Conservation (phyloP, 2,113 vertebrate species). For the Sialia sialis region DNA sequence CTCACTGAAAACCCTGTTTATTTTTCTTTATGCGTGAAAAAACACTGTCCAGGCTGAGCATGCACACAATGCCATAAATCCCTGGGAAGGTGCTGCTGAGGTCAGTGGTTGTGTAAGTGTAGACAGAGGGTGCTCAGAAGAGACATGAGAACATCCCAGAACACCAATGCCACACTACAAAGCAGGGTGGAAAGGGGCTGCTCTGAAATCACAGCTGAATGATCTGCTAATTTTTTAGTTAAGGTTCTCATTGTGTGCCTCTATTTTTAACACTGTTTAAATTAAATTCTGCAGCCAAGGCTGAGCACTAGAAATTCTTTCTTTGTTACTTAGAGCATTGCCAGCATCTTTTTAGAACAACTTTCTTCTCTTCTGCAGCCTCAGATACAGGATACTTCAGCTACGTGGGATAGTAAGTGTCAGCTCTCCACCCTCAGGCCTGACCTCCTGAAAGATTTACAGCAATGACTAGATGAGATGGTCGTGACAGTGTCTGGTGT, state of each 20-base stretch:
- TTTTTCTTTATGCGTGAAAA: background rate
- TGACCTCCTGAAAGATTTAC: background rate
- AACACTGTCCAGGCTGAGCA: background rate
- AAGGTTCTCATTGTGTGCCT: conserved; percentile 3
- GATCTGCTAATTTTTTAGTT: conserved; percentile 19
- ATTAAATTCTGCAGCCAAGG: conserved; percentile 35
- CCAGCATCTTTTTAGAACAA: background rate
- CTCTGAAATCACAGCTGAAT: background rate
- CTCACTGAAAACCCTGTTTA: background rate
- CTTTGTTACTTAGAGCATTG: background rate
- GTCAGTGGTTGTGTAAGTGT: background rate
- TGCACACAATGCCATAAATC: background rate
- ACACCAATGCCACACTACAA: rapidly evolving
- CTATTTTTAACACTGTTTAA: conserved; percentile 54
- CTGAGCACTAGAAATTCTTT: conserved; percentile 19
- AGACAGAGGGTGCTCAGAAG: background rate
- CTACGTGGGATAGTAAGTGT: background rate
- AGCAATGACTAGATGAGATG: background rate
- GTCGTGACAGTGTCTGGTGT: background rate
- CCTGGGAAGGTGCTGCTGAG: background rate
- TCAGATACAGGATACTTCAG: background rate
- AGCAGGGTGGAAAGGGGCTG: background rate
- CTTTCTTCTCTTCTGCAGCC: background rate
- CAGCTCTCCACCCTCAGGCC: background rate
- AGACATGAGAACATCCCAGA: background rate